Evolutionary conservation across 2,113 vertebrate genomes (phyloP), one percentile per base, ranked within the genome.

Genomic region (Montifringilla adamsi): DNA sequence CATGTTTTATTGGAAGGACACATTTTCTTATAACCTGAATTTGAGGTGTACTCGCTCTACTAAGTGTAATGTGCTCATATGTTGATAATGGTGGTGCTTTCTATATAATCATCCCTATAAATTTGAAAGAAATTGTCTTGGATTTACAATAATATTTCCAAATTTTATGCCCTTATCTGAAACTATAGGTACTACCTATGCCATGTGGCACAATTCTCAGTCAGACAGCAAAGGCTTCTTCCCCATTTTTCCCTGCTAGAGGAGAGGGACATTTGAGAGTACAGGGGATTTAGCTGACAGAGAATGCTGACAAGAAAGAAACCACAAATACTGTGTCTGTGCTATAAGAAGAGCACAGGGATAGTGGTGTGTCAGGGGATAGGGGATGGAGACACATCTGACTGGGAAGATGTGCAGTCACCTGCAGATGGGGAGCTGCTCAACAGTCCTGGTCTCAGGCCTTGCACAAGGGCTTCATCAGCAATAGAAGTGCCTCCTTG

Each of bases 131-230:
- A 62, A 58, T 41, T 68, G 11, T 16, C 30, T 43, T 33, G 22
- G 1, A 50, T 80, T 79, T 85, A 17, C 28, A 76, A 9, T 52
- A 78, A n/a, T 56, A 35, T 63, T 90, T 91, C 27, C 17, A 43
- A 60, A 67, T 80, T 35, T 33, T 67, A 22, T 39, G 18, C 8
- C 4, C 5, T 2, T 56, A 3, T n/a, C 23, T 50, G 10, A 53
- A 83, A 31, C 3, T 39, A 3, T 13, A 35, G 13, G 4, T 47
- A 13, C 2, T 23, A 5, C 6, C 5, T 17, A 18, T 41, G 28
- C 11, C 4, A 1, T 15, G 9, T 27, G 35, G 4, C 1, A 1
- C 11, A 24, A 17, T 31, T 37, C 10, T 64, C 33, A 72, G 30
- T 47, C 47, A 49, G 72, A 68, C 3, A 2, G 31, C 21, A 56